phyloP scores from a whole-genome alignment of 1,140 invertebrate species.

The Calosoma granatense region DNA sequence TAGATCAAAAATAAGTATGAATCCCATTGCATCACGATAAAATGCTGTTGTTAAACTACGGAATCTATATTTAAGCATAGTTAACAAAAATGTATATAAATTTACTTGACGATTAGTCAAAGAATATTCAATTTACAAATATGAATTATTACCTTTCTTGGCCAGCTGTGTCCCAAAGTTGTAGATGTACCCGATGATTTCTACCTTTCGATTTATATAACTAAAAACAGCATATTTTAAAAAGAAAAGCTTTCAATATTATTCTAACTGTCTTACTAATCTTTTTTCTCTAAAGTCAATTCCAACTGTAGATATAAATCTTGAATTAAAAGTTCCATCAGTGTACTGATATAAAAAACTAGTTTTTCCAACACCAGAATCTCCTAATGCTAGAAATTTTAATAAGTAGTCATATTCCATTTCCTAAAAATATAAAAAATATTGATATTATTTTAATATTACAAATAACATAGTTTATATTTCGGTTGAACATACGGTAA shows the following conservation, averaged over 20 bases:
- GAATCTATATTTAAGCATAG: too few relatives aligned
- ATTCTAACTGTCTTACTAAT: conserved; percentile 56
- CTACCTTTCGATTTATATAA: conserved; percentile 67
- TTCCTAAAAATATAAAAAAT: background rate
- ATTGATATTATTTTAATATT: background rate
- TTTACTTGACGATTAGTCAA: too few relatives aligned
- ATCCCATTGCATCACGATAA: too few relatives aligned
- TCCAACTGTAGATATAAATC: conserved; percentile 95
- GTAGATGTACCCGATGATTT: conserved; percentile 79
- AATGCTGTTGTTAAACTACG: too few relatives aligned
- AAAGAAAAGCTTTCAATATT: conserved; percentile 11
- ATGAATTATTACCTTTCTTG: conserved; percentile 76
- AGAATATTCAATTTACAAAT: too few relatives aligned
- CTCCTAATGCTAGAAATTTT: conserved; percentile 89
- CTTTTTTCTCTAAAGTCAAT: conserved; percentile 96
- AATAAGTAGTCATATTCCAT: conserved; percentile 95
- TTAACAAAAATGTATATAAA: too few relatives aligned
- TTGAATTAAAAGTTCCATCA: conserved; percentile 80
- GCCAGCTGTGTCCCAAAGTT: conserved; percentile 94
- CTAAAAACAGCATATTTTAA: conserved; percentile 39
- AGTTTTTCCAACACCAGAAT: conserved; percentile 89
- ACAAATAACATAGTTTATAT: too few relatives aligned
- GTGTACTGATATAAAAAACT: conserved; percentile 93
- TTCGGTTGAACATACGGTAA: background rate
- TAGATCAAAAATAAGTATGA: too few relatives aligned